Evolutionary conservation across 2,797 vertebrate genomes (phyloP), one percentile per base, ranked within the genome.

Genomic region (Lutjanus argentimaculatus): DNA sequence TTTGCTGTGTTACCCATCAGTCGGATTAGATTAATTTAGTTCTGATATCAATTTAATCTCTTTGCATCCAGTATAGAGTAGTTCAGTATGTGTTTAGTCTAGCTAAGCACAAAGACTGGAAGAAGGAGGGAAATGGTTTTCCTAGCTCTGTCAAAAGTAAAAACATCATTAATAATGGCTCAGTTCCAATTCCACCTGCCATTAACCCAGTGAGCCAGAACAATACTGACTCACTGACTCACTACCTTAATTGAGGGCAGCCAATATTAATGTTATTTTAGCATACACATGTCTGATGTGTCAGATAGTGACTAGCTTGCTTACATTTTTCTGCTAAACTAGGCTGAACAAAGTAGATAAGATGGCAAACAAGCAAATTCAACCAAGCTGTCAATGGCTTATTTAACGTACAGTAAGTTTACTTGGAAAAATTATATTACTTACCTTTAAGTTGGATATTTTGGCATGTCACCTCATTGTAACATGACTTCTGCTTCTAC

Each of bases 151-250:
- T 36, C 46, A 51, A 83, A 57, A 69, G 14, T 74, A 21, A 71
- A 65, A 67, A 61, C 15, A 76, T 83, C 53, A 65, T 84, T 76
- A 70, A 49, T 46, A 72, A 76, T 76, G 75, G 56, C 74, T 59
- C 17, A 40, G 51, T 48, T 80, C 61, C 25, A 70, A 17, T 19
- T 73, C 19, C 9, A 45, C 25, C 46, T 53, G 67, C 46, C 36
- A 67, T 77, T 79, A 56, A 55, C 15, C 42, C 57, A 52, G 40
- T n/a, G 10, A 57, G 59, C 57, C 17, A 51, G 21, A 43, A 67
- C 64, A 75, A 21, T n/a, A n/a, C 59, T 72, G 55, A 67, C 49
- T 59, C 57, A 5, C 25, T 8, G 56, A 6, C 25, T 25, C 19
- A 48, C 25, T n/a, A 45, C 21, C n/a, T 12, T 21, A 40, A 52